These are phyloP conservation scores for Thamnophis sirtalis DNA, from an alignment of 2,113 vertebrate species.

Conservation along the genomic window DNA sequence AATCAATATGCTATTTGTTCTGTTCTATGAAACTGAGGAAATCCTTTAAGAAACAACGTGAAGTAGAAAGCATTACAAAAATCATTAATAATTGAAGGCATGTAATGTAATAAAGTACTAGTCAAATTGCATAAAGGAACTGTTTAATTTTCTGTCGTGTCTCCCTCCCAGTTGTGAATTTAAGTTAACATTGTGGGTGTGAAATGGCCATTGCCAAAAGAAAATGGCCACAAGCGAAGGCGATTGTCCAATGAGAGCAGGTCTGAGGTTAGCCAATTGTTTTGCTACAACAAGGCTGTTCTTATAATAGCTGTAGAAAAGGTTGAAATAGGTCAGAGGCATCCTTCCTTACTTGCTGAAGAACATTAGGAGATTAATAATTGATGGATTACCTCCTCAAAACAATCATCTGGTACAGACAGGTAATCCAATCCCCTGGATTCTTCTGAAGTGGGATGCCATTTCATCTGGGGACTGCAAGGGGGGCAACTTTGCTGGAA, in stretches of 20 bases:
- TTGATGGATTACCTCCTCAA: conserved; percentile 85
- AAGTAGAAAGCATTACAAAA: conserved; percentile 41
- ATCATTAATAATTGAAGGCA: conserved; percentile 40
- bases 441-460: conserved; percentile 61
- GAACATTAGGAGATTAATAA: conserved; percentile 87
- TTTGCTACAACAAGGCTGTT: conserved; percentile 49
- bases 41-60: conserved; percentile 35
- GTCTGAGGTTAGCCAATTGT: conserved; percentile 21
- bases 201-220: conserved; percentile 34
- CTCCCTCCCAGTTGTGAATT: conserved; percentile 35
- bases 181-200: conserved; percentile 29
- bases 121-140: conserved; percentile 14
- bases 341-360: conserved; percentile 66
- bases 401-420: conserved; percentile 82
- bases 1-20: neutral
- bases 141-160: conserved; percentile 2
- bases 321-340: conserved; percentile 69
- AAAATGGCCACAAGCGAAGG: conserved; percentile 29
- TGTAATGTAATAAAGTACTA: conserved; percentile 36
- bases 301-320: conserved; percentile 38
- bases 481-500: conserved; percentile 61
- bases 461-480: conserved; percentile 60
- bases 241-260: conserved; percentile 31
- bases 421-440: conserved; percentile 81
- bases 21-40: conserved; percentile 1